Evolutionary conservation across 1,140 invertebrate species (phyloP).

Genomic region (Drosophila equinoxialis): DNA sequence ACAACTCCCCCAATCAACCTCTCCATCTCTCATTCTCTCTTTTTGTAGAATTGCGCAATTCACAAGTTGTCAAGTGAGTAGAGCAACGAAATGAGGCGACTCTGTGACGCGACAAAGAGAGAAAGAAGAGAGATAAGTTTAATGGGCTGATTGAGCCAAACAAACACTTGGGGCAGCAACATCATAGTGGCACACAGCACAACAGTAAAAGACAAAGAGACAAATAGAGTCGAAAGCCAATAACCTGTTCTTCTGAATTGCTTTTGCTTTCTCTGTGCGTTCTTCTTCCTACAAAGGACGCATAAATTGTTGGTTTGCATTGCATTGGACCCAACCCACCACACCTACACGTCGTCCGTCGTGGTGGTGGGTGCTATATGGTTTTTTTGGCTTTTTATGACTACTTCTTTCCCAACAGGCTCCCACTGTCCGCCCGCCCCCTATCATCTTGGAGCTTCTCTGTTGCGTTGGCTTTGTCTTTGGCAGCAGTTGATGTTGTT

Average conservation of each 20-base stretch:
- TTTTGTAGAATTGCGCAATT: background rate
- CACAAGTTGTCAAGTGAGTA: slow-evolving; percentile 12
- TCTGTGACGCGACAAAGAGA: background rate
- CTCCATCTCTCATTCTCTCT: too few species aligned
- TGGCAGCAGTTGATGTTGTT: slow-evolving; percentile 7
- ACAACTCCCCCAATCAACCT: too few species aligned
- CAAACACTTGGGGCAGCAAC: slow-evolving; percentile 30
- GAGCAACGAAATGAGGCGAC: background rate
- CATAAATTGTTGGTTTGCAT: slow-evolving; percentile 41
- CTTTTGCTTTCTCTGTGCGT: background rate
- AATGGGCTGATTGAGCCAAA: slow-evolving; percentile 11
- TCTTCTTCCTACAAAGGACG: slow-evolving; percentile 44
- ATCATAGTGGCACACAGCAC: slow-evolving; percentile 5
- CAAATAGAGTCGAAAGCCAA: slow-evolving; percentile 48
- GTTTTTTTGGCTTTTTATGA: slow-evolving; percentile 67
- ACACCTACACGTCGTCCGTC: slow-evolving; percentile 12
- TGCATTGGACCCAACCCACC: too few species aligned
- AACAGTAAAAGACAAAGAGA: slow-evolving; percentile 36
- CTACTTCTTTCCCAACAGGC: background rate
- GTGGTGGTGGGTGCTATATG: slow-evolving; percentile 8
- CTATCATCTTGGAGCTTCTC: background rate
- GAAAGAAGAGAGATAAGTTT: slow-evolving; percentile 9
- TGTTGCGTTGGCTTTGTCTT: slow-evolving; percentile 16
- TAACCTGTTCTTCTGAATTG: slow-evolving; percentile 41
- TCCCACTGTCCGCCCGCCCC: background rate